Evolutionary conservation across 2,888 invertebrate genomes (phyloP).

Genomic region (Prosopocoilus inquinatus): DNA sequence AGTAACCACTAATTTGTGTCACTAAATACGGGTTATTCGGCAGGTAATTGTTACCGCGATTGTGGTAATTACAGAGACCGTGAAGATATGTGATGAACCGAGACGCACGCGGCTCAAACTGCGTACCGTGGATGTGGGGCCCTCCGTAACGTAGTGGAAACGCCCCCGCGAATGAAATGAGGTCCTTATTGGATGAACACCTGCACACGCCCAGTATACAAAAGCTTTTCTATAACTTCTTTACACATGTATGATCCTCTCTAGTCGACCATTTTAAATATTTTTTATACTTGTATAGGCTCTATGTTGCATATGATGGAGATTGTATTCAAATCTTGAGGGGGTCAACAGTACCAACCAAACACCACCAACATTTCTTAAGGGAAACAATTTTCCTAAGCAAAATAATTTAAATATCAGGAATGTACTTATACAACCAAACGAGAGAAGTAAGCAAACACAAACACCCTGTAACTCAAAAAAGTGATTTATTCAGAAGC

Average conservation of each 20-base stretch:
- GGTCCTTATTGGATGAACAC: slow-evolving; percentile 35
- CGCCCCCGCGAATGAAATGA: slow-evolving; percentile 32
- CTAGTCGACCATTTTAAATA: background rate
- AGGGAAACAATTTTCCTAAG: no score
- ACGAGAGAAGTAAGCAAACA: no score
- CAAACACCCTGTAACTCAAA: no score
- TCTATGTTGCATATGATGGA: no score
- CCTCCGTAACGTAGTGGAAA: slow-evolving; percentile 28
- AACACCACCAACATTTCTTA: no score
- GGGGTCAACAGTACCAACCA: no score
- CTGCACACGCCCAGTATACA: slow-evolving; percentile 33
- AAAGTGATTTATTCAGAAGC: no score
- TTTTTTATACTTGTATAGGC: no score
- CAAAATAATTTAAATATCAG: no score
- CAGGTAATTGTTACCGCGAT: slow-evolving; percentile 36
- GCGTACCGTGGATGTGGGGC: slow-evolving; percentile 43
- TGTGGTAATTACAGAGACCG: slow-evolving; percentile 34
- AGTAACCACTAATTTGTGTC: slow-evolving; percentile 40
- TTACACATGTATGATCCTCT: slow-evolving; percentile 2
- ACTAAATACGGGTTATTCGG: slow-evolving; percentile 41
- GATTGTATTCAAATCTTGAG: no score
- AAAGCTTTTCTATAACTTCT: slow-evolving; percentile 14
- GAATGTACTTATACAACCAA: no score
- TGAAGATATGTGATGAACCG: slow-evolving; percentile 36
- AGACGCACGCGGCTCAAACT: slow-evolving; percentile 36